Evolutionary conservation across 2,888 invertebrate species (phyloP), one percentile per base, ranked within the genome.

Genomic region (Cephonodes hylas): DNA sequence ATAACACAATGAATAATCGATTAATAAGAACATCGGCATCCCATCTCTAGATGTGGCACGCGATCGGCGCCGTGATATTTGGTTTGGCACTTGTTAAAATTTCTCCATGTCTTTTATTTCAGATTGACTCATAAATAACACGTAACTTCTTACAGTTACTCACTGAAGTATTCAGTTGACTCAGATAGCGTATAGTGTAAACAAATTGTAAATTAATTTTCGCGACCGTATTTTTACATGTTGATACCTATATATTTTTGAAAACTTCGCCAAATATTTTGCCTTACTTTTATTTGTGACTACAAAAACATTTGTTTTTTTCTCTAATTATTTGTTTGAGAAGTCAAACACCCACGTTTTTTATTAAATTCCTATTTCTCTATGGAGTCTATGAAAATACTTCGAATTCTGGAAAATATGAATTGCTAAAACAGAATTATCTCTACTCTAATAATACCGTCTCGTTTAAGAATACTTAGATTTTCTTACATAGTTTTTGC

Each of bases 151-250:
- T 75, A 68, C 72, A 78, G 77, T 88, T 87, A 89, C 81, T 89
- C 88, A 88, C 76, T 79, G 67, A 79, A 79, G 66, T 73, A 73
- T 80, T 80, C 75, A 83, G 83, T 80, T 87, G 86, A 87, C 75
- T 88, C 86, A 86, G 78, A 68, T 75, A 68, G 62, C 63, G 64
- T 60, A 61, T 67, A 65, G 69, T 67, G 69, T 70, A 70, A 73
- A 69, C 69, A 69, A 61, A 63, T 63, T 48, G 46, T 53, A 27
- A 48, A 53, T 53, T 31, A 53, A 31, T 53, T 31, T 44, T 20
- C 22, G n/a, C 1, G 22, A 13, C 20, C 13, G n/a, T 27, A 2
- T n/a, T 27, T 27, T 7, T 48, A 25, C 2, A 25, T 15, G 22
- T 58, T 58, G 23, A 58, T 42, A 58, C 42, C 23, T 23, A 38